These are phyloP conservation scores for Anguilla rostrata DNA, from an alignment of 2,113 vertebrate species.

Conservation along the genomic window DNA sequence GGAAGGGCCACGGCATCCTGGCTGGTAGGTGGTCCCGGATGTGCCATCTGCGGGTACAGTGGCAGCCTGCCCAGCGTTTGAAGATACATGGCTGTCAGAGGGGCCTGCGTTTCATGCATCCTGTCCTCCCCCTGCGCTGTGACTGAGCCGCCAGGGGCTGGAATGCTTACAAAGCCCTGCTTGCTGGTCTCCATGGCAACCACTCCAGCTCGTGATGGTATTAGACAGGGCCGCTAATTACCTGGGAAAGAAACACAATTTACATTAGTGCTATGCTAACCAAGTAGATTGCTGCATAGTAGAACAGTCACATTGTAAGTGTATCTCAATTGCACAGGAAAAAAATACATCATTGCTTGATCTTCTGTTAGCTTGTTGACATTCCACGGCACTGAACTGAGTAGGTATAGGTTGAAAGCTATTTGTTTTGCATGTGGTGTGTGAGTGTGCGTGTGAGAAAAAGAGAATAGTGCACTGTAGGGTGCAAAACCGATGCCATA, in stretches of 20 bases:
- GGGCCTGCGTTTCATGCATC: slow-evolving; percentile 59
- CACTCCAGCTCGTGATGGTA: slow-evolving; percentile 61
- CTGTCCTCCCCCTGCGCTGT: slow-evolving; percentile 59
- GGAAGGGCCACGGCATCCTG: slow-evolving; percentile 53
- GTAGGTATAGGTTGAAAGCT: background rate
- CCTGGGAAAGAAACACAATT: slow-evolving; percentile 67
- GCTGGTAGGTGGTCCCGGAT: slow-evolving; percentile 59
- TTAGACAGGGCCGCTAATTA: slow-evolving; percentile 64
- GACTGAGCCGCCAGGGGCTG: slow-evolving; percentile 53
- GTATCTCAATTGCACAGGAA: background rate
- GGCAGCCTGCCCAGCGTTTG: slow-evolving; percentile 76
- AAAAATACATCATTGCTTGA: background rate
- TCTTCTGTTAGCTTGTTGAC: background rate
- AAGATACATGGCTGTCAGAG: slow-evolving; percentile 75
- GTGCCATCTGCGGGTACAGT: slow-evolving; percentile 52
- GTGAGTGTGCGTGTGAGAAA: background rate
- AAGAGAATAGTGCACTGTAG: background rate
- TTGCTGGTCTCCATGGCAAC: slow-evolving; percentile 79
- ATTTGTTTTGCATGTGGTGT: background rate
- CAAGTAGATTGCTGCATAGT: slow-evolving; percentile 33
- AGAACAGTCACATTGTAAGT: slow-evolving; percentile 22
- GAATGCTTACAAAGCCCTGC: slow-evolving; percentile 60
- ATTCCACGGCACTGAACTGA: background rate
- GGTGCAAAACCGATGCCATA: background rate
- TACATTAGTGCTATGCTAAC: slow-evolving; percentile 51